Evolutionary conservation across 2,797 vertebrate species (phyloP), one percentile per base, ranked within the genome.

Genomic region (Pempheris klunzingeri): DNA sequence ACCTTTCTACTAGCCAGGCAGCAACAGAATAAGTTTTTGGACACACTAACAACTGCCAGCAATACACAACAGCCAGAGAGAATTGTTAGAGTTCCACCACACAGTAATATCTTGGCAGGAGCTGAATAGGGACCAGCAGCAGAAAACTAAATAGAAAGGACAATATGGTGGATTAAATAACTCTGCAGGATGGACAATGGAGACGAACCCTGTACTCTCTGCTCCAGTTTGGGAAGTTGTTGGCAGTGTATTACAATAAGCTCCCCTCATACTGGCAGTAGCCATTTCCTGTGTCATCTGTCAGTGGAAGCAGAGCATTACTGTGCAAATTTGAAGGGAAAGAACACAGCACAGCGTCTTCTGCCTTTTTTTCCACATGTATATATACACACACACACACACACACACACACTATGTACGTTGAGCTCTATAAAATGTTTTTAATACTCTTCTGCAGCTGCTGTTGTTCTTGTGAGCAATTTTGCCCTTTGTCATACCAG

Each of bases 171-270:
- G 87, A 81, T 90, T 89, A 88, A 85, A 85, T 83, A 84, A 90
- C 80, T 88, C 74, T 74, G 82, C 77, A 88, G 86, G 68, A 60
- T 47, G 81, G 70, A 90, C 84, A 90, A 86, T 80, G 62, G 77
- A 77, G 70, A 80, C 80, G 80, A 88, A 86, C 87, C 85, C 84
- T 91, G 82, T 47, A 79, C 87, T 84, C 58, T 32, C 72, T 82
- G 78, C 71, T 89, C 75, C 74, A 54, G 64, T 90, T 81, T 59
- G 77, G 90, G 85, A 93, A 90, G 91, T 92, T 81, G 80, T 88
- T 94, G 88, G 83, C 85, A 44, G 69, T 60, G 82, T 80, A 85
- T 86, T 82, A 80, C 81, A 88, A 77, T 85, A 73, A 84, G 66
- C 80, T 58, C 47, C 47, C 49, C 71, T 80, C 74, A 67, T 41